phyloP scores from a whole-genome alignment of 1,140 invertebrate species.

The Lethrus apterus region DNA sequence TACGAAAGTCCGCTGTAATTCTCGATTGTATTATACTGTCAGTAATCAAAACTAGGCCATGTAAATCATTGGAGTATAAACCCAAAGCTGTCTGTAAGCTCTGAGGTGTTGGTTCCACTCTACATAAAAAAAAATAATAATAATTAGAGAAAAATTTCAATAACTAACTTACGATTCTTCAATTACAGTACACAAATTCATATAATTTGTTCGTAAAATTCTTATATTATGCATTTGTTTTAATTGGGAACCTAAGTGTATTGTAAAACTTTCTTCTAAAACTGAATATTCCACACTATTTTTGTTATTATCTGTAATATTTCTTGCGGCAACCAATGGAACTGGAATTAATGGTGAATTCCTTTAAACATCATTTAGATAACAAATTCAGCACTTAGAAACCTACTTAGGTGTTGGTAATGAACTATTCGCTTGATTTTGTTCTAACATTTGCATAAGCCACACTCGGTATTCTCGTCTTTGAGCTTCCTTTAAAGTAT shows the following conservation, averaged over 20 bases:
- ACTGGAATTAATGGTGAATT: conserved; percentile 32
- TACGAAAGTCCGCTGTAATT: conserved; percentile 59
- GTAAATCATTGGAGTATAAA: conserved; percentile 86
- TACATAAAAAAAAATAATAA: conserved; percentile 32
- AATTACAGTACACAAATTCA: conserved; percentile 73
- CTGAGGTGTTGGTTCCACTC: conserved; percentile 60
- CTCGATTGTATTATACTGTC: conserved; percentile 69
- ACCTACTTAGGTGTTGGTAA: conserved; percentile 46
- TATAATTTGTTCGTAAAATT: conserved; percentile 75
- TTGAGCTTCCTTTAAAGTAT: conserved; percentile 68
- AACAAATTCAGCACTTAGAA: neutral
- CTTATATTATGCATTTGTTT: conserved; percentile 98
- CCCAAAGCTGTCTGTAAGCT: conserved; percentile 87
- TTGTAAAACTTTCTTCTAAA: conserved; percentile 93
- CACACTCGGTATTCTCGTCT: conserved; percentile 73
- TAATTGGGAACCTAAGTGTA: conserved; percentile 93
- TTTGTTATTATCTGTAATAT: neutral
- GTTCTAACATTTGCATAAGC: conserved; percentile 68
- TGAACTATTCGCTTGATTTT: conserved; percentile 51
- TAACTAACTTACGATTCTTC: conserved; percentile 35
- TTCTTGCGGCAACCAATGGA: conserved; percentile 18
- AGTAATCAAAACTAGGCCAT: conserved; percentile 78
- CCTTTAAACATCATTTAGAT: conserved; percentile 19
- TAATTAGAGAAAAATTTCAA: neutral
- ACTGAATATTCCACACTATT: conserved; percentile 16